Evolutionary conservation across 2,888 invertebrate genomes (phyloP), one percentile per base, ranked within the genome.

Genomic region (Miltochrista miniata): DNA sequence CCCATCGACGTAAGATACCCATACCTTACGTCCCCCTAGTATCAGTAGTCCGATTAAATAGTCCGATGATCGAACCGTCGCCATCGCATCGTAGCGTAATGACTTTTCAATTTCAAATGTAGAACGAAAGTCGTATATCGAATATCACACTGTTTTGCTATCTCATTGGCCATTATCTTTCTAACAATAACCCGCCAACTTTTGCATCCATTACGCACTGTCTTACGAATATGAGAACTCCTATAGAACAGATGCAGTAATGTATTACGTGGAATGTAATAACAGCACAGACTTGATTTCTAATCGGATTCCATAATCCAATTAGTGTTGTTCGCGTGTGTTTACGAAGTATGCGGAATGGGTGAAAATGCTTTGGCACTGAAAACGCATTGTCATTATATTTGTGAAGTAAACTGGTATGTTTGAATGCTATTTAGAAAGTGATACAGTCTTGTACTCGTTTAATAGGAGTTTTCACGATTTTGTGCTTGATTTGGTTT

Each of bases 51-150:
- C n/a, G n/a, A n/a, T n/a, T n/a, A n/a, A n/a, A n/a, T n/a, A n/a
- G n/a, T n/a, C n/a, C n/a, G n/a, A n/a, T n/a, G n/a, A 4, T 24
- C 5, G 5, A 2, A 24, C 18, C 18, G 18, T 24, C 18, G 5
- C 36, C 72, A 67, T 69, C 62, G 67, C 52, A 15, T 56, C 64
- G 63, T 72, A 76, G 79, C 73, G 55, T 50, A 54, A 53, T 47
- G 56, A 74, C 76, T 76, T 75, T 76, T 72, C 67, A 70, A 75
- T 77, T 77, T 74, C 61, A 70, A 77, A 80, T 76, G 61, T 77
- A 51, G 78, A 72, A 74, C 77, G 74, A 74, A 74, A 74, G 71
- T 61, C 14, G 30, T 7, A 41, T 39, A 65, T 66, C 55, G 57
- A 53, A 51, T 72, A 52, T 76, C 74, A 70, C 73, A 76, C 69